A percentile compares a stretch with the other conserved stretches of the same genome.
These are phyloP conservation scores for Ctenoplectra terminalis DNA, from an alignment of 1,140 invertebrate species.

Conservation along the genomic window DNA sequence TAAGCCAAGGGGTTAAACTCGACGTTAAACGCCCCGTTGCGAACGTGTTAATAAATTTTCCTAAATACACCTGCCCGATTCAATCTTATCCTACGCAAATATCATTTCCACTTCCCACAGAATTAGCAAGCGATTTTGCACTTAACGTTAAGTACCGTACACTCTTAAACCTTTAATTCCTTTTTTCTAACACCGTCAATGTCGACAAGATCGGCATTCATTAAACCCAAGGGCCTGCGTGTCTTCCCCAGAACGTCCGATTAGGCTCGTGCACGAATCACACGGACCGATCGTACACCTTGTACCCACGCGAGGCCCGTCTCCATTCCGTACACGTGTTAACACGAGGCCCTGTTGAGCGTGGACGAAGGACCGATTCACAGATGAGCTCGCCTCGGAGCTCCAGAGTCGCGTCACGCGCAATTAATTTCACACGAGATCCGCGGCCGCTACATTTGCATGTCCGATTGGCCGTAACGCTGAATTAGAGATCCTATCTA, in stretches of 20 bases:
- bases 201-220: not conserved
- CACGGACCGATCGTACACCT: constrained; percentile 21
- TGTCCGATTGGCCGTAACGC: constrained; percentile 62
- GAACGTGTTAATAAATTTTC: no score
- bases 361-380: constrained; percentile 15
- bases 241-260: not conserved
- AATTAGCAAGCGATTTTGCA: not conserved
- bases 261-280: constrained; percentile 11
- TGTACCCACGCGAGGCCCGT: constrained; percentile 31
- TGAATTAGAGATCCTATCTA: constrained; percentile 67
- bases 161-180: not conserved
- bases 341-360: constrained; percentile 16
- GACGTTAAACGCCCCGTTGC: no score
- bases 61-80: no score
- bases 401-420: constrained; percentile 53
- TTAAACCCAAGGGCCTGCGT: not conserved
- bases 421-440: constrained; percentile 71
- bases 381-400: constrained; percentile 39
- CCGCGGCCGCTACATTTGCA: constrained; percentile 67
- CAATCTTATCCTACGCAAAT: no score
- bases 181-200: not conserved
- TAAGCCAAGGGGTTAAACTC: no score
- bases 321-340: constrained; percentile 42
- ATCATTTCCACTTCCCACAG: no score
- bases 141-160: not conserved